These are phyloP conservation scores for Torymus aiolomorphi DNA, from an alignment of 2,888 invertebrate genomes.

Conservation along the genomic window DNA sequence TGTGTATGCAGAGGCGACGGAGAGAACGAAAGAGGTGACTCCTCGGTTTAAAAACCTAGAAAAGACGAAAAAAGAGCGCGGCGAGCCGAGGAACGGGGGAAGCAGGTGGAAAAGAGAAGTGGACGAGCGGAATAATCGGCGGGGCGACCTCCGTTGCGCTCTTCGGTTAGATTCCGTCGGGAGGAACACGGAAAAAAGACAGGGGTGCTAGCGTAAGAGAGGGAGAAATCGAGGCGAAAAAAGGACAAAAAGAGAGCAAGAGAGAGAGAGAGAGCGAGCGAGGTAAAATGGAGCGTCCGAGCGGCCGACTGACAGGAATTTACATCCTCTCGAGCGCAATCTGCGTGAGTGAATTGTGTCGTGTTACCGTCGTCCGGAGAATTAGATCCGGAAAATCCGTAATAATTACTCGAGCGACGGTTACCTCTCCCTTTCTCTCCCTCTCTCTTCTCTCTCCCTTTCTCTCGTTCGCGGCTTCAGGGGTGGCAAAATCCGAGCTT, in stretches of 20 bases:
- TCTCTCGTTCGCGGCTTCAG: slow-evolving; percentile 41
- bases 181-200: not conserved
- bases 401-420: slow-evolving; percentile 71
- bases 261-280: slow-evolving; percentile 2
- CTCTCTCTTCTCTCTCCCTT: slow-evolving; percentile 48
- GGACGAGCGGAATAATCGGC: slow-evolving; percentile 56
- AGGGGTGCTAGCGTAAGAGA: not conserved
- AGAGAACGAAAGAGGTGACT: slow-evolving; percentile 24
- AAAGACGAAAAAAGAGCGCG: slow-evolving; percentile 4
- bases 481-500: slow-evolving; percentile 31
- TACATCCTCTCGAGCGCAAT: slow-evolving; percentile 73
- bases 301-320: slow-evolving; percentile 73
- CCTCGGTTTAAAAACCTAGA: slow-evolving; percentile 31
- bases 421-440: slow-evolving; percentile 54
- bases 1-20: not conserved
- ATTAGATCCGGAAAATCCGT: slow-evolving; percentile 75
- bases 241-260: not conserved
- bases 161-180: slow-evolving; percentile 45
- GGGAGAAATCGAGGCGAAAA: not conserved
- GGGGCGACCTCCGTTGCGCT: slow-evolving; percentile 44
- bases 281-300: slow-evolving; percentile 72
- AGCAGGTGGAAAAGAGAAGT: slow-evolving; percentile 52
- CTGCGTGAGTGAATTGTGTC: slow-evolving; percentile 75
- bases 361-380: slow-evolving; percentile 74
- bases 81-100: not conserved